Evolutionary conservation across 2,888 invertebrate genomes (phyloP), one percentile per base, ranked within the genome.

Genomic region (Baronia brevicornis): DNA sequence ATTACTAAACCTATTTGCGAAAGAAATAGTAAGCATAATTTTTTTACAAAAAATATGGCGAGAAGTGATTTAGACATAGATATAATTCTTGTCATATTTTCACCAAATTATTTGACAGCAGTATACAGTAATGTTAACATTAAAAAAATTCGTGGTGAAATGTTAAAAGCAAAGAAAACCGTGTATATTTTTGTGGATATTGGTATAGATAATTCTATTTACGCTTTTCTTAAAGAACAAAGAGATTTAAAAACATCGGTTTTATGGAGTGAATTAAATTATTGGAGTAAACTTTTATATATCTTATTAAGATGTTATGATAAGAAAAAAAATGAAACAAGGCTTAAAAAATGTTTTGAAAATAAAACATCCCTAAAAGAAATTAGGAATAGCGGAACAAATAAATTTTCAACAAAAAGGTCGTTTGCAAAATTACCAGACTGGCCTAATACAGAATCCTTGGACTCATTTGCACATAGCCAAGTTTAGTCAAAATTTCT

Each of bases 141-240:
- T 48, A 79, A 72, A 53, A 74, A 72, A 57, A 80, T 82, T 45
- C 69, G 68, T 19, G 67, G 62, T 9, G 67, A 75, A 54, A 77
- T 82, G 75, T 53, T 67, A 39, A 71, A 70, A 43, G 59, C 66
- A 24, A 62, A 60, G 45, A 65, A 77, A 27, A 72, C 75, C 10
- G 51, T 82, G 46, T 78, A 71, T 42, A 48, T 82, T 39, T 82
- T 78, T 39, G 62, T 59, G 9, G 80, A 82, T 53, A 63, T 68
- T 29, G 79, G 72, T 7, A 63, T 71, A 5, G 79, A 80, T 41
- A 74, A 82, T 57, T 82, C 79, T 35, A 66, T 80, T 43, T 78
- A 74, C 47, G 68, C 75, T 18, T 82, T 79, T 49, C 50, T 82
- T 35, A 77, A 77, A 48, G 71, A 74, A 44, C 73, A 79, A 35